Conservation (phyloP, 2,797 vertebrate genomes). For the Semotilus atromaculatus region DNA sequence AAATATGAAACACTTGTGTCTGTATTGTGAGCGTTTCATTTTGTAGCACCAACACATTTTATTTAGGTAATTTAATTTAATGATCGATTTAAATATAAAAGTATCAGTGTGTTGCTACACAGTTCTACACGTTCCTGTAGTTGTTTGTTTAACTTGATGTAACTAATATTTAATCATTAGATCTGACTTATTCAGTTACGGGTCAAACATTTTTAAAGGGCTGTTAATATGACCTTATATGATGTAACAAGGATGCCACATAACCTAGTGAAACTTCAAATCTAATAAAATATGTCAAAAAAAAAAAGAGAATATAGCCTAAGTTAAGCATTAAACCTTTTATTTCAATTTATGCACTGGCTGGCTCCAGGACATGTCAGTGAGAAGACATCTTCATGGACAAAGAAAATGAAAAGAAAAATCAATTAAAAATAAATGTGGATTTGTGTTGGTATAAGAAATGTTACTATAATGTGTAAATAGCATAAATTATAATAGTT, state of each 20-base stretch:
- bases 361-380: not conserved
- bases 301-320: not conserved
- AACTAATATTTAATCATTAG: not conserved
- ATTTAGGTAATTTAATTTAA: not conserved
- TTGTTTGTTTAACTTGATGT: not conserved
- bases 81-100: not conserved
- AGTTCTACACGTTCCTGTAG: not conserved
- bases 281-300: not conserved
- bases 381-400: not conserved
- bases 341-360: not conserved
- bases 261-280: not conserved
- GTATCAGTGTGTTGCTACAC: not conserved
- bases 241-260: not conserved
- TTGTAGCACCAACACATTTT: not conserved
- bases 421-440: not conserved
- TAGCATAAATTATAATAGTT: not conserved
- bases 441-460: not conserved
- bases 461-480: not conserved
- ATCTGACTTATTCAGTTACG: not conserved
- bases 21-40: not conserved
- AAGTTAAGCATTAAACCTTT: not conserved
- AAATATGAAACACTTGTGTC: slow-evolving; percentile 42
- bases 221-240: not conserved
- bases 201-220: not conserved
- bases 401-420: not conserved